Conservation (phyloP, 2,113 vertebrate species). For the Muscicapa adusta region DNA sequence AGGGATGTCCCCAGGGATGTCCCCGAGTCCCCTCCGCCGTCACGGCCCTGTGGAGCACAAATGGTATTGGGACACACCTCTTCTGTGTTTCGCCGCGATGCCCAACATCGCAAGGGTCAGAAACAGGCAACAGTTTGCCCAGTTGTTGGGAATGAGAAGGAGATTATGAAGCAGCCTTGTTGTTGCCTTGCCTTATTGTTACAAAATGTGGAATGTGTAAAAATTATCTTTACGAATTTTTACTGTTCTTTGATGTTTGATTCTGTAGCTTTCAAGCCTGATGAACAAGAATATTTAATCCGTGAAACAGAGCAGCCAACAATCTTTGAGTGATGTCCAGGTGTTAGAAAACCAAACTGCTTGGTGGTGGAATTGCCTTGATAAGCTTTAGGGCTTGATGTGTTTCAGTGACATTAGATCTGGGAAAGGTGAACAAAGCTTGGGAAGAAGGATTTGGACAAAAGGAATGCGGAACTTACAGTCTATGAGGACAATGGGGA, state of each 20-base stretch:
- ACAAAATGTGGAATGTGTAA: not conserved
- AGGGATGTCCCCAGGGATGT: rapidly evolving
- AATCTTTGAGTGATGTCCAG: not conserved
- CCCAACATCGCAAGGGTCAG: not conserved
- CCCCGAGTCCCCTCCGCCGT: not conserved
- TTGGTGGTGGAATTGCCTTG: not conserved
- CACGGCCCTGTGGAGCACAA: not conserved
- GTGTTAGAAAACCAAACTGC: not conserved
- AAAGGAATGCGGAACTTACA: rapidly evolving
- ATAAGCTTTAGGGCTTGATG: not conserved
- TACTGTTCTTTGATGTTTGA: not conserved
- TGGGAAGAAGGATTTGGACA: not conserved
- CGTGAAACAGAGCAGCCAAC: not conserved
- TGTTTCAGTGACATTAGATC: not conserved
- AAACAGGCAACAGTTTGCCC: not conserved
- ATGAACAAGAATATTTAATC: not conserved
- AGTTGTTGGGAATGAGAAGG: not conserved
- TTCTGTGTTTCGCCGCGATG: rapidly evolving
- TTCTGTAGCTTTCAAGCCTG: not conserved
- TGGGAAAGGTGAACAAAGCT: not conserved
- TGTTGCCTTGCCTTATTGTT: not conserved
- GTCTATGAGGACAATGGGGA: not conserved
- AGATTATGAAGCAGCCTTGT: not conserved
- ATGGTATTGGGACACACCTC: rapidly evolving
- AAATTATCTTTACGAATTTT: not conserved